Evolutionary conservation across 2,888 invertebrate species (phyloP).

Genomic region (Mylabris sibirica): DNA sequence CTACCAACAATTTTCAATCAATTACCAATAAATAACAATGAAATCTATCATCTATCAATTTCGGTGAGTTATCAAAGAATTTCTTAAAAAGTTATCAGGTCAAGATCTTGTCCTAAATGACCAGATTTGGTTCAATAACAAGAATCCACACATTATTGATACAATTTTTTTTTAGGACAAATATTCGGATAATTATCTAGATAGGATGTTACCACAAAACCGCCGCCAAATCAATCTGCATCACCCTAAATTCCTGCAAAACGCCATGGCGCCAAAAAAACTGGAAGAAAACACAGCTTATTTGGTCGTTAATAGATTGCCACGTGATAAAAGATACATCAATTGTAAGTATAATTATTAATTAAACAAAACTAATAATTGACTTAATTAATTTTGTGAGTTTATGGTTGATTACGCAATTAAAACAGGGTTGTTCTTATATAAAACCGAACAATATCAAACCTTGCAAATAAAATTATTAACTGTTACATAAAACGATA

Average conservation of each 20-base stretch:
- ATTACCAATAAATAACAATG: constrained; percentile 16
- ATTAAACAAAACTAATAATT: constrained; percentile 3
- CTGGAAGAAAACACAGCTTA: constrained; percentile 29
- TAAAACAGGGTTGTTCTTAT: neutral
- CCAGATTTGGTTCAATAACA: neutral
- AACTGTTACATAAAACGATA: neutral
- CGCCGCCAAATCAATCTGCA: constrained; percentile 36
- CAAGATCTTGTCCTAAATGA: neutral
- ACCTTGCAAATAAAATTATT: neutral
- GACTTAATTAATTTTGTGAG: neutral
- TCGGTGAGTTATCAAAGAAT: constrained; percentile 20
- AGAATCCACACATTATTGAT: neutral
- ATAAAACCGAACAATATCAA: neutral
- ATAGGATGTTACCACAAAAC: constrained; percentile 35
- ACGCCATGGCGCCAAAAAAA: constrained; percentile 12
- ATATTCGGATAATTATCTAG: constrained; percentile 30
- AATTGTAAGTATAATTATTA: constrained; percentile 50
- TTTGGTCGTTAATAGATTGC: constrained; percentile 45
- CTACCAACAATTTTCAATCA: constrained; percentile 36
- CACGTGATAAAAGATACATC: constrained; percentile 49
- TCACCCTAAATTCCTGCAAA: constrained; percentile 20
- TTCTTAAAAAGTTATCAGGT: neutral
- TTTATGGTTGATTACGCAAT: neutral
- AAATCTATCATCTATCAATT: constrained; percentile 19
- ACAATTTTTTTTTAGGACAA: constrained; percentile 21